Percentiles rank a stretch among this genome's conserved stretches.
Evolutionary conservation across 2,113 vertebrate species (phyloP).

Genomic region (Zonotrichia leucophrys): DNA sequence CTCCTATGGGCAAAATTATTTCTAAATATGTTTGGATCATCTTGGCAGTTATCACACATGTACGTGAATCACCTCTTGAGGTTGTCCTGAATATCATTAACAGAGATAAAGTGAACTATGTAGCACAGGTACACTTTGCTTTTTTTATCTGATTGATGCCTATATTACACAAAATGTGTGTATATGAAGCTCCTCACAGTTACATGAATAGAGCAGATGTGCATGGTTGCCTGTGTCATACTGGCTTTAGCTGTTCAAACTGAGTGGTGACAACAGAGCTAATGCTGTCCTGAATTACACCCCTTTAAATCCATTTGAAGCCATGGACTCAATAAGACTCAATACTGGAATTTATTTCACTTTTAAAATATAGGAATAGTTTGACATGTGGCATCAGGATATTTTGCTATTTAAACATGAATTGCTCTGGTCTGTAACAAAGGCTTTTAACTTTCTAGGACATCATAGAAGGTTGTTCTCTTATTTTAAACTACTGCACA

Average conservation of each 20-base stretch:
- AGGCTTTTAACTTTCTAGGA: background rate
- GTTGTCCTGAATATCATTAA: background rate
- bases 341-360: background rate
- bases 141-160: background rate
- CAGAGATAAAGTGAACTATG: background rate
- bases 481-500: background rate
- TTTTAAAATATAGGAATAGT: background rate
- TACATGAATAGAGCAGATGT: background rate
- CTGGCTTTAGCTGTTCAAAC: background rate
- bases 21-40: background rate
- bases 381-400: background rate
- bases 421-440: background rate
- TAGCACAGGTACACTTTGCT: background rate
- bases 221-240: background rate
- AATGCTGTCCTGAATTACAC: background rate
- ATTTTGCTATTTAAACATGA: background rate
- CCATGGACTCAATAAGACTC: background rate
- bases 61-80: background rate
- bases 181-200: background rate
- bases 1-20: background rate
- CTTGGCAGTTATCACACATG: accelerated
- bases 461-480: background rate
- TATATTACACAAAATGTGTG: background rate
- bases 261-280: background rate
- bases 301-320: background rate